Conservation (phyloP, 2,888 invertebrate species). For the Dolichomitus sp. region DNA sequence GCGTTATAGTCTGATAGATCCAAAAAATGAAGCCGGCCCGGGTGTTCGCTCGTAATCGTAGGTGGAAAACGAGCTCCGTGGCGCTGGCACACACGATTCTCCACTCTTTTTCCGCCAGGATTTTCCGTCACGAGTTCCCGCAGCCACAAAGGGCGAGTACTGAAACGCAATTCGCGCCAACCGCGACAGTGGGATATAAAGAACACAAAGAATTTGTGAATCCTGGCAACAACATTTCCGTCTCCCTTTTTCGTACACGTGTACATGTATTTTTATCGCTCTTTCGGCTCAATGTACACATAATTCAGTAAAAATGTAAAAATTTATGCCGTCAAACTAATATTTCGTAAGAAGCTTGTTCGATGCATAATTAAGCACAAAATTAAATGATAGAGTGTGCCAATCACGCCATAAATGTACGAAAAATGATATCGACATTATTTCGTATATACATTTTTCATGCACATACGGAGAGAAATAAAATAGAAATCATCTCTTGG, state of each 20-base stretch:
- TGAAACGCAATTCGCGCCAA: slow-evolving; percentile 36
- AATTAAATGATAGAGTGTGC: slow-evolving; percentile 41
- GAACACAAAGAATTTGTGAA: slow-evolving; percentile 26
- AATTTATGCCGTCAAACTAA: slow-evolving; percentile 2
- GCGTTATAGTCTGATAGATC: slow-evolving; percentile 73
- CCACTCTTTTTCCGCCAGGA: slow-evolving; percentile 3
- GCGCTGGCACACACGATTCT: slow-evolving; percentile 9
- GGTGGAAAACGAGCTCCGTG: slow-evolving; percentile 50
- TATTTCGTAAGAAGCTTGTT: slow-evolving; percentile 14
- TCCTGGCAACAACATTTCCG: neutral
- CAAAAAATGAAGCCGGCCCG: slow-evolving; percentile 66
- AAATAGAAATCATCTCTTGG: no score
- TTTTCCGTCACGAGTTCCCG: slow-evolving; percentile 20
- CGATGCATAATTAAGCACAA: slow-evolving; percentile 30
- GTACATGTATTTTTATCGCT: neutral
- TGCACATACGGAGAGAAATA: no score
- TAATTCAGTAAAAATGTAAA: neutral
- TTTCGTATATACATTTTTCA: slow-evolving; percentile 16
- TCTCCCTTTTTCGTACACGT: neutral
- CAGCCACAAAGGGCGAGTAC: slow-evolving; percentile 29
- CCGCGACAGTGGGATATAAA: slow-evolving; percentile 11
- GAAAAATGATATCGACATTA: slow-evolving; percentile 60
- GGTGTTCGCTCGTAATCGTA: slow-evolving; percentile 64
- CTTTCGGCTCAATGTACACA: neutral
- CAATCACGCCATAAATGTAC: slow-evolving; percentile 41